Conservation (phyloP, 2,888 invertebrate genomes). For the Trileptium ribeirensis region DNA sequence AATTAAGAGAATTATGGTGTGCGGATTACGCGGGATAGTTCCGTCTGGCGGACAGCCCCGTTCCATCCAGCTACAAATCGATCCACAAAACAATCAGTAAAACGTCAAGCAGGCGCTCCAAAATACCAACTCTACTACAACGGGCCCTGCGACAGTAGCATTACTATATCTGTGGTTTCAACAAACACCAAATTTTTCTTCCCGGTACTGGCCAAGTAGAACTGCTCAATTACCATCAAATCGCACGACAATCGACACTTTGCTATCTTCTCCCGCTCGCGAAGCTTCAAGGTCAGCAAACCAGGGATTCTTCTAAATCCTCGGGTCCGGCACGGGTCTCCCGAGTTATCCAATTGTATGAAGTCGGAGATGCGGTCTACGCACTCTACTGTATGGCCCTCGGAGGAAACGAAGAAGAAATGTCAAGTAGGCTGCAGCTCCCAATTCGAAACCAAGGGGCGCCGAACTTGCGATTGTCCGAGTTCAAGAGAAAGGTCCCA, state of each 20-base stretch:
- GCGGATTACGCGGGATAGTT: neutral
- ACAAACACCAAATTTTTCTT: constrained; percentile 20
- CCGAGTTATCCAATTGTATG: too few species aligned
- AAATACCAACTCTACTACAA: constrained; percentile 19
- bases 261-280: too few species aligned
- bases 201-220: constrained; percentile 25
- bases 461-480: too few species aligned
- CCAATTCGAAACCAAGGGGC: too few species aligned
- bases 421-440: too few species aligned
- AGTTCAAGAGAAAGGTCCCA: too few species aligned
- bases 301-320: too few species aligned
- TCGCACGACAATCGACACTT: constrained; percentile 18
- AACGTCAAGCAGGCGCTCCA: constrained; percentile 34
- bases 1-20: neutral
- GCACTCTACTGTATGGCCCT: too few species aligned
- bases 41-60: constrained; percentile 32
- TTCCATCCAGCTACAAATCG: constrained; percentile 36
- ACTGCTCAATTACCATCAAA: constrained; percentile 24
- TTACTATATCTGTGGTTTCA: constrained; percentile 25
- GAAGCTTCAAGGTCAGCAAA: too few species aligned
- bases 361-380: too few species aligned
- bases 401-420: too few species aligned
- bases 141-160: constrained; percentile 25
- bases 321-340: too few species aligned
- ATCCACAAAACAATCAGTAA: constrained; percentile 25